Percentiles rank a stretch among this genome's conserved stretches.
Evolutionary conservation across 2,797 vertebrate genomes (phyloP).

Genomic region (Anas acuta): DNA sequence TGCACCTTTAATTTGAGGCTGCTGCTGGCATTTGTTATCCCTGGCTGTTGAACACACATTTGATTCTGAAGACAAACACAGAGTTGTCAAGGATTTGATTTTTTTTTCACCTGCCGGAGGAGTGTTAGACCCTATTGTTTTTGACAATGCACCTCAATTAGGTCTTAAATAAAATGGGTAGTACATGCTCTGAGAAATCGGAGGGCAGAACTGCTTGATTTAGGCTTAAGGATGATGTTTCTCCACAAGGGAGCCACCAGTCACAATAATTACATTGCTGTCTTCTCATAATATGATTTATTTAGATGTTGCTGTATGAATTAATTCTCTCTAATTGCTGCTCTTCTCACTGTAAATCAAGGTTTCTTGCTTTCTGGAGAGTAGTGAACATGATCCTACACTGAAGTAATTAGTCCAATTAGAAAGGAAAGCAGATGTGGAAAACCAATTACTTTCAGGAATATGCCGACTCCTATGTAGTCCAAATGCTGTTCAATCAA

Average conservation of each 20-base stretch:
- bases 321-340: constrained; percentile 84
- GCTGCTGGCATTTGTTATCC: constrained; percentile 5
- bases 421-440: constrained; percentile 84
- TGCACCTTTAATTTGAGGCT: background rate
- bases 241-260: constrained; percentile 78
- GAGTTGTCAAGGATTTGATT: background rate
- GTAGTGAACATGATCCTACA: constrained; percentile 79
- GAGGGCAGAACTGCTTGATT: constrained; percentile 52
- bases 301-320: constrained; percentile 84
- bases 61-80: constrained; percentile 6
- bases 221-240: constrained; percentile 72
- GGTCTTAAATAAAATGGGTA: constrained; percentile 38
- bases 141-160: constrained; percentile 67
- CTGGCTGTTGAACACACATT: background rate
- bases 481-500: constrained; percentile 74
- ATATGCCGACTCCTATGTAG: constrained; percentile 73
- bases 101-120: constrained; percentile 6
- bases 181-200: constrained; percentile 11
- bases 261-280: constrained; percentile 83
- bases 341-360: constrained; percentile 82
- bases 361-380: constrained; percentile 80
- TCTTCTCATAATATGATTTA: constrained; percentile 83
- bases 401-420: constrained; percentile 84
- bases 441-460: constrained; percentile 83
- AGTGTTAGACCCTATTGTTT: constrained; percentile 56